Evolutionary conservation across 2,888 invertebrate species (phyloP), one percentile per base, ranked within the genome.

Genomic region (Pyrrhosoma nymphula): DNA sequence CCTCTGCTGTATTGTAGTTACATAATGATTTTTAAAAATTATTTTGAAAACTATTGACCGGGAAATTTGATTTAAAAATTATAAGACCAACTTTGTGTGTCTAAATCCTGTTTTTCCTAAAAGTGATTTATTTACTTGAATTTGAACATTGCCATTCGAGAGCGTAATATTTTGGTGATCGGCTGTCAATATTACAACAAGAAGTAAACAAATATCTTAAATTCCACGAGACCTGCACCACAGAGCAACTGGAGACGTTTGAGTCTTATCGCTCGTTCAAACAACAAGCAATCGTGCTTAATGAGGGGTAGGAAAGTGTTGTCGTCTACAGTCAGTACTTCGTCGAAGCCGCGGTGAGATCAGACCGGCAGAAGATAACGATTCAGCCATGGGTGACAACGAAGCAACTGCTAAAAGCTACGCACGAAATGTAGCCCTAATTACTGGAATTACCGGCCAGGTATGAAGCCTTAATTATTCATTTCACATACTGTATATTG

Each of bases 381-480:
- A 23, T 26, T 69, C 10, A 82, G n/a, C 82, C 39, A 93, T 93
- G 93, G 93, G 60, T 47, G 93, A 93, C 63, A 47, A 47, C 26
- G 93, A 75, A 35, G 47, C 55, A 55, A n/a, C 75, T 75, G 23
- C 69, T 23, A 69, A 75, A 47, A 26, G 93, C 6, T 47, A 23
- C 30, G 26, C 56, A 55, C 95, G 97, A 96, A 98, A 98, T 97
- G 98, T 99, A 95, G 99, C 99, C 23, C 97, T 99, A 95, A 98
- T 99, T 96, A 99, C 99, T 95, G 99, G 99, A 96, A 99, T 99
- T 95, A 99, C 99, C 88, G 99, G 99, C 69, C 99, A 99, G 98
- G 99, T 99, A 98, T 97, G 97, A 96, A 82, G 1, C 35, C 6
- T 47, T 47, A 23, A 20, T 69, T 35, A 2, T 14, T 55, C 56